Base-by-base conservation (phyloP, 2,113 vertebrate species). In the Seriola dumerili region DNA sequence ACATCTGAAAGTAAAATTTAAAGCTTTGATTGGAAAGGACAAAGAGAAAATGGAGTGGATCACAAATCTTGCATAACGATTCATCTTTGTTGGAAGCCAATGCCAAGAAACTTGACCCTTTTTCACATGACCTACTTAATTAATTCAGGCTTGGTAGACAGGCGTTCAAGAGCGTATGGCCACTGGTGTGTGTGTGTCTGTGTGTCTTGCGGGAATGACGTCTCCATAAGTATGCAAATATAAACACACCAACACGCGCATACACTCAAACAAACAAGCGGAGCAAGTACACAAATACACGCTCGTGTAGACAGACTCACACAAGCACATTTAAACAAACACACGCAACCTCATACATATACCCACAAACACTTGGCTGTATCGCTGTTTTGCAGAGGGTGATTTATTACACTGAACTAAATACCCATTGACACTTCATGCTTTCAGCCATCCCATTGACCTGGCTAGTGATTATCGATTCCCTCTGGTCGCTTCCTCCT, bases 401-500 rank as follows among this genome's bases (percentile, higher is more conserved):
- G 86, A 94, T 94, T 93, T 93, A 94, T 94, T 90, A 93, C 84
- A 80, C 81, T 80, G 81, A 92, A 90, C 90, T 94, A 93, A 94
- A 94, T 92, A 90, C 74, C 92, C 88, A 94, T 94, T 92, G 92
- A 93, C 91, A 94, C 92, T 78, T 88, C 90, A 86, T 92, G 87
- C 91, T 93, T 93, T 94, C 91, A 91, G 86, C 72, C 71, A 71
- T 92, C 71, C 76, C 86, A 94, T 92, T 95, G 93, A 93, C 92
- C 93, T 84, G 88, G 84, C 73, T 84, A 89, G 86, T 76, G 89
- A 88, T 94, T 92, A 95, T 95, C 64, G 93, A 94, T 95, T 91
- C 81, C 81, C 79, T 68, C 21, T 14, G 62, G 85, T 86, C 23
- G 66, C 77, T 89, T 85, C 81, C 79, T 85, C 74, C 65, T 79